Percentiles rank a stretch among this genome's conserved stretches.
Evolutionary conservation across 2,797 vertebrate genomes (phyloP).

Genomic region (Setipinna tenuifilis): DNA sequence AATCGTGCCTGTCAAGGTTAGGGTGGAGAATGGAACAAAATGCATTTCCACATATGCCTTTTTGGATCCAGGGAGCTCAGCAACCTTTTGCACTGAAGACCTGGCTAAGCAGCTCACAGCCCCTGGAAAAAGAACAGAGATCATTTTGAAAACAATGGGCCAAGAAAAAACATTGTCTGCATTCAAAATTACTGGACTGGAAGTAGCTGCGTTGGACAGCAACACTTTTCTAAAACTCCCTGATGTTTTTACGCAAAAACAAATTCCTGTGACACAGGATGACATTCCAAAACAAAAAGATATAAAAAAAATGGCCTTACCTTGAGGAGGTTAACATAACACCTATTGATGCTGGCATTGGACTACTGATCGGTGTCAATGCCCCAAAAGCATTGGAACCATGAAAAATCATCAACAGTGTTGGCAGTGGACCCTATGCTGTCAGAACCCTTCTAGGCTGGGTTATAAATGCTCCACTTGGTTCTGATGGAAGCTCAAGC

Average conservation of each 20-base stretch:
- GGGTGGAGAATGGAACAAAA: neutral
- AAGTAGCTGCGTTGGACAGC: neutral
- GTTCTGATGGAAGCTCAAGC: neutral
- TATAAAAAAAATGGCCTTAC: neutral
- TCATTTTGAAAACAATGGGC: neutral
- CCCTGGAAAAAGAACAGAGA: neutral
- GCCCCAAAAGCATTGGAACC: neutral
- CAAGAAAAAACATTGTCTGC: neutral
- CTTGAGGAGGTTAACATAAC: neutral
- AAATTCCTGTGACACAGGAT: neutral
- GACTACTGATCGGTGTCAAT: neutral
- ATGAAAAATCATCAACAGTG: neutral
- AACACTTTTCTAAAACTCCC: neutral
- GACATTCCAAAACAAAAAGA: neutral
- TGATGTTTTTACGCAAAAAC: neutral
- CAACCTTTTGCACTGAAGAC: neutral
- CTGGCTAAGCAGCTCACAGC: neutral
- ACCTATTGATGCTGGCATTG: neutral
- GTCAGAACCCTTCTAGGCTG: neutral
- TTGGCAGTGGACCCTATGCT: neutral
- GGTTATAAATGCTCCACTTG: neutral
- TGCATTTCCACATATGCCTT: neutral
- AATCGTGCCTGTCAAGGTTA: neutral
- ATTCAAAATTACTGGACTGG: neutral
- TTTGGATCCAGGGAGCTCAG: neutral